Conservation (phyloP, 2,797 vertebrate species). For the Phrynocephalus vlangalii region DNA sequence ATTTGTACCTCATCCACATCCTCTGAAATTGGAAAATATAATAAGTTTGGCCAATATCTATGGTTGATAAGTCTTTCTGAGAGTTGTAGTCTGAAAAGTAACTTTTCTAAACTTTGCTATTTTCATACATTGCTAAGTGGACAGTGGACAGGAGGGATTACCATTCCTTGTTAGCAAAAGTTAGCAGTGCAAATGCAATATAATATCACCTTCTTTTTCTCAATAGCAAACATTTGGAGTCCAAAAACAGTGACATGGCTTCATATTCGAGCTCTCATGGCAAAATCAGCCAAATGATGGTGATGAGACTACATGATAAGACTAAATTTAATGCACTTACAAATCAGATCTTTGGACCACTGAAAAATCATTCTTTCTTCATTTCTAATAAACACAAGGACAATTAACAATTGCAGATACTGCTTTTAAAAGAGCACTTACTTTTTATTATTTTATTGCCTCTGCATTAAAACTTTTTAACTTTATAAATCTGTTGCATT, state of each 20-base stretch:
- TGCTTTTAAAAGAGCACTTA: conserved; percentile 12
- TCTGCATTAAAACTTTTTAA: conserved; percentile 6
- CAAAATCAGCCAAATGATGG: not conserved
- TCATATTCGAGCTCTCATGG: not conserved
- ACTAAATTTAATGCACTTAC: not conserved
- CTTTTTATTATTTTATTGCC: not conserved
- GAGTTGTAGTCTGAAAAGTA: too few relatives aligned
- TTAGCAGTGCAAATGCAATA: not conserved
- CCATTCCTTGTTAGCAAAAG: too few relatives aligned
- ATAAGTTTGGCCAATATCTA: too few relatives aligned
- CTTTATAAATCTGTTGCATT: conserved; percentile 8
- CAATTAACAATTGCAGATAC: conserved; percentile 14
- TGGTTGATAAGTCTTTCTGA: too few relatives aligned
- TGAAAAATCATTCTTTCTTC: not conserved
- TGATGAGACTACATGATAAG: not conserved
- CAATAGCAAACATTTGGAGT: not conserved
- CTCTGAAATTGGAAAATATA: too few relatives aligned
- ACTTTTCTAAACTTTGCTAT: not conserved
- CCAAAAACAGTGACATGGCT: not conserved
- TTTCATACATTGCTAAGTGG: not conserved
- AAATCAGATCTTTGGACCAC: not conserved
- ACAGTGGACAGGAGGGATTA: not conserved
- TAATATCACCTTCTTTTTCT: not conserved
- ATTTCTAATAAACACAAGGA: conserved; percentile 7
- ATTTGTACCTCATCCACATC: too few relatives aligned